Conservation (phyloP, 2,797 vertebrate species). For the Poeciliopsis turneri region DNA sequence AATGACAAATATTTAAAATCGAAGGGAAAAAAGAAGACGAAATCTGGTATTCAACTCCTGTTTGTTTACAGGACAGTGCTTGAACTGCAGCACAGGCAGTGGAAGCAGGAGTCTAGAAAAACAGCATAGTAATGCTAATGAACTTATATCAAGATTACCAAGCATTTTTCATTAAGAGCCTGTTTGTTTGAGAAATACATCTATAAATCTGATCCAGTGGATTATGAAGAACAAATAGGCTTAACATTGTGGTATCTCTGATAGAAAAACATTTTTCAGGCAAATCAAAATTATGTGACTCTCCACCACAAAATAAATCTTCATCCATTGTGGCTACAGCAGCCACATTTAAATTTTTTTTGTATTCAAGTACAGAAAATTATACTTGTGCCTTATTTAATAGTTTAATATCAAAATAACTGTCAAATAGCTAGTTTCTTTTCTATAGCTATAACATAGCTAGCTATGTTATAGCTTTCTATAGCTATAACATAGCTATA, state of each 20-base stretch:
- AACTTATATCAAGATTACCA: not conserved
- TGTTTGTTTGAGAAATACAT: not conserved
- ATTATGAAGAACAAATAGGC: not conserved
- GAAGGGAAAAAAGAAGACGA: too few species aligned
- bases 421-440: not conserved
- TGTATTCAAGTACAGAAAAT: not conserved
- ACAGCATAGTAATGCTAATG: not conserved
- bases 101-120: not conserved
- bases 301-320: not conserved
- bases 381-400: not conserved
- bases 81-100: not conserved
- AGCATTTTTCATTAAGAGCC: not conserved
- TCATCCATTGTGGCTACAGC: not conserved
- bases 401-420: not conserved
- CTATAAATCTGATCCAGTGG: not conserved
- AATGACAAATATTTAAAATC: too few species aligned
- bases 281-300: not conserved
- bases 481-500: constrained; percentile 1
- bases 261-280: not conserved
- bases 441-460: not conserved
- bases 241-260: not conserved
- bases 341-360: not conserved
- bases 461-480: not conserved
- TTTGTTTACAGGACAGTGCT: not conserved
- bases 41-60: too few species aligned